phyloP scores from a whole-genome alignment of 2,797 vertebrate genomes.

The Melanotaenia boesemani region DNA sequence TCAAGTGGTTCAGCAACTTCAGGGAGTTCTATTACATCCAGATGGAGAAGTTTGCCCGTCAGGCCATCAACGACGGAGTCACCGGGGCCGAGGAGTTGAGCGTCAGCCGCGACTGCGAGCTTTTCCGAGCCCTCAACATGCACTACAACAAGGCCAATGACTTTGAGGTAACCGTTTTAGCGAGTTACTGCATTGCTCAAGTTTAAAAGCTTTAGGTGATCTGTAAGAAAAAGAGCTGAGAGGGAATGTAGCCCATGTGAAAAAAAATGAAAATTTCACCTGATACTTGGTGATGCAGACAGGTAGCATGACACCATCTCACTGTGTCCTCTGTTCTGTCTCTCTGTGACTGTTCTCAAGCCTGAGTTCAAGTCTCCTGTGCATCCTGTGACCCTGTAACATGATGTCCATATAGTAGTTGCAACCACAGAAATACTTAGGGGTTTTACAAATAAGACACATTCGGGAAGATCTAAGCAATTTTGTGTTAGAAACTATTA shows the following conservation, averaged over 20 bases:
- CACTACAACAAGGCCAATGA: constrained; percentile 99
- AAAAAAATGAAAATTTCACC: constrained; percentile 39
- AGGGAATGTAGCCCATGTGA: constrained; percentile 7
- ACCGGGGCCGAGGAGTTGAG: constrained; percentile 93
- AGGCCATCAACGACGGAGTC: constrained; percentile 96
- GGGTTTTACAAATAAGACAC: background rate
- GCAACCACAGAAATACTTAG: background rate
- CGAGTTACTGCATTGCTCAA: background rate
- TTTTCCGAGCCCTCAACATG: constrained; percentile 99
- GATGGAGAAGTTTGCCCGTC: constrained; percentile 99
- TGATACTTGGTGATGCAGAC: constrained; percentile 45
- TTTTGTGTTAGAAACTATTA: constrained; percentile 36
- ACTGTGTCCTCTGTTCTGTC: constrained; percentile 38
- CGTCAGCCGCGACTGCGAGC: constrained; percentile 97
- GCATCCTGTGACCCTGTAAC: constrained; percentile 30
- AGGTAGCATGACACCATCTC: constrained; percentile 54
- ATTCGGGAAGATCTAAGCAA: background rate
- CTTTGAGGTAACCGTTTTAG: constrained; percentile 92
- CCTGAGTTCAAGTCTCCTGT: constrained; percentile 50
- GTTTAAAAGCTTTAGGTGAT: constrained; percentile 1
- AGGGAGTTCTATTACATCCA: constrained; percentile 99
- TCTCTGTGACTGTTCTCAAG: constrained; percentile 21
- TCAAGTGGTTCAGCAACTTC: constrained; percentile 99
- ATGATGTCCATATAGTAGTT: background rate
- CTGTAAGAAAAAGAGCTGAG: constrained; percentile 18